These are phyloP conservation scores for Zaprionus gabonicus DNA, from an alignment of 1,140 invertebrate species.

Conservation along the genomic window DNA sequence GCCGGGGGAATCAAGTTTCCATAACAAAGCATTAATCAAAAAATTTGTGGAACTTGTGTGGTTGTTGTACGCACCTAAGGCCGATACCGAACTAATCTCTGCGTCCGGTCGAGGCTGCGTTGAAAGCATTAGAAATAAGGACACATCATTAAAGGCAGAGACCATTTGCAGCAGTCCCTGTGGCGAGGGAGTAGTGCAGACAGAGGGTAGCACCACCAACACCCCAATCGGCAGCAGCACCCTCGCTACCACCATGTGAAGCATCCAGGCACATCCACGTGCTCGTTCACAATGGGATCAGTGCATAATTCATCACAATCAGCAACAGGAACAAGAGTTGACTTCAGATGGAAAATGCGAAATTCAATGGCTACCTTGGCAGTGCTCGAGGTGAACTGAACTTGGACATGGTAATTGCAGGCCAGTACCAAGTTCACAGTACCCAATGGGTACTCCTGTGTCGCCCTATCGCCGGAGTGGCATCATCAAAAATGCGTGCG, in stretches of 20 bases:
- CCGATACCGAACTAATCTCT: slow-evolving; percentile 54
- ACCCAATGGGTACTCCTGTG: background rate
- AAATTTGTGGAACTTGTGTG: slow-evolving; percentile 9
- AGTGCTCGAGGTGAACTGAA: background rate
- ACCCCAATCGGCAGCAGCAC: background rate
- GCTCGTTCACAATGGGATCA: slow-evolving; percentile 35
- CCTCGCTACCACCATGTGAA: slow-evolving; percentile 28
- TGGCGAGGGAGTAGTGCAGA: background rate
- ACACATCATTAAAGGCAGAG: slow-evolving; percentile 73
- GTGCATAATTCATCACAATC: slow-evolving; percentile 82
- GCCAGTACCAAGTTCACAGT: slow-evolving; percentile 6
- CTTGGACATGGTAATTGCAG: slow-evolving; percentile 60
- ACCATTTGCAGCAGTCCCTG: slow-evolving; percentile 48
- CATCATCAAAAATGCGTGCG: slow-evolving; percentile 76
- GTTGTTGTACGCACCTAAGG: slow-evolving; percentile 5
- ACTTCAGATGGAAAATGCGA: slow-evolving; percentile 50
- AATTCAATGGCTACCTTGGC: slow-evolving; percentile 44
- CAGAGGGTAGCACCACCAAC: no score
- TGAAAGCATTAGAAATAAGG: slow-evolving; percentile 75
- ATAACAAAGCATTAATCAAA: slow-evolving; percentile 35
- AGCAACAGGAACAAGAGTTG: slow-evolving; percentile 74
- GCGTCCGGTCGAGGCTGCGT: slow-evolving; percentile 39
- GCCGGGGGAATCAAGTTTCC: slow-evolving; percentile 6
- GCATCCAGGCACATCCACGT: slow-evolving; percentile 15
- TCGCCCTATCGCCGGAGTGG: slow-evolving; percentile 13